These are phyloP conservation scores for Drosophila tripunctata DNA, from an alignment of 2,888 invertebrate genomes.

Conservation along the genomic window DNA sequence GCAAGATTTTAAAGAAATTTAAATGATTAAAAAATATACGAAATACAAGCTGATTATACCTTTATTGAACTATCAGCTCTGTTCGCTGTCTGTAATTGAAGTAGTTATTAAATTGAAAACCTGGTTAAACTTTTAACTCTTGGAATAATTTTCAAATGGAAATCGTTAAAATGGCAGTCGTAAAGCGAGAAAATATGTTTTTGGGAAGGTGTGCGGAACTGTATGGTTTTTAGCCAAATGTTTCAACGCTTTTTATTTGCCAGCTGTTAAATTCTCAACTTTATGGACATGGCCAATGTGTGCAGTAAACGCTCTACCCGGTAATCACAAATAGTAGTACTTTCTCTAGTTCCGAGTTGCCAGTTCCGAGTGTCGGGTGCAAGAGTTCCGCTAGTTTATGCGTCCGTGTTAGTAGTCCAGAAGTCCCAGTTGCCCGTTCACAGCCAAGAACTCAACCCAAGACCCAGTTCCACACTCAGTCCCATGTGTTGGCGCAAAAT, in stretches of 20 bases:
- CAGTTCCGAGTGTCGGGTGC: neutral
- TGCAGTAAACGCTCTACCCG: slow-evolving; percentile 61
- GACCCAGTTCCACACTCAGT: slow-evolving; percentile 2
- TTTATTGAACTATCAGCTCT: too few relatives aligned
- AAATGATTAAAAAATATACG: too few relatives aligned
- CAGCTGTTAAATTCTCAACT: slow-evolving; percentile 56
- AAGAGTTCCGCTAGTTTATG: slow-evolving; percentile 55
- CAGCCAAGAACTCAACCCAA: neutral
- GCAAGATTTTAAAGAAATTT: too few relatives aligned
- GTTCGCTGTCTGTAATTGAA: neutral
- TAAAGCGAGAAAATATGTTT: slow-evolving; percentile 2
- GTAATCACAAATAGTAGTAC: slow-evolving; percentile 45
- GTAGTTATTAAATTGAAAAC: neutral
- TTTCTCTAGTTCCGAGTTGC: slow-evolving; percentile 42
- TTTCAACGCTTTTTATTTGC: slow-evolving; percentile 45
- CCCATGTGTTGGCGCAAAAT: slow-evolving; percentile 59
- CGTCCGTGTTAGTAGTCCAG: slow-evolving; percentile 29
- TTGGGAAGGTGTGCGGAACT: neutral
- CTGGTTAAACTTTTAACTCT: neutral
- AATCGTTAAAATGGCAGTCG: slow-evolving; percentile 16
- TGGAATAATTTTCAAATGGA: slow-evolving; percentile 8
- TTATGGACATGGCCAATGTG: slow-evolving; percentile 61
- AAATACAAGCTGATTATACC: too few relatives aligned
- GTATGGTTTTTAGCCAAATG: slow-evolving; percentile 28
- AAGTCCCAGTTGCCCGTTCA: neutral